Evolutionary conservation across 1,140 invertebrate genomes (phyloP).

Genomic region (Drosophila nigrodunni): DNA sequence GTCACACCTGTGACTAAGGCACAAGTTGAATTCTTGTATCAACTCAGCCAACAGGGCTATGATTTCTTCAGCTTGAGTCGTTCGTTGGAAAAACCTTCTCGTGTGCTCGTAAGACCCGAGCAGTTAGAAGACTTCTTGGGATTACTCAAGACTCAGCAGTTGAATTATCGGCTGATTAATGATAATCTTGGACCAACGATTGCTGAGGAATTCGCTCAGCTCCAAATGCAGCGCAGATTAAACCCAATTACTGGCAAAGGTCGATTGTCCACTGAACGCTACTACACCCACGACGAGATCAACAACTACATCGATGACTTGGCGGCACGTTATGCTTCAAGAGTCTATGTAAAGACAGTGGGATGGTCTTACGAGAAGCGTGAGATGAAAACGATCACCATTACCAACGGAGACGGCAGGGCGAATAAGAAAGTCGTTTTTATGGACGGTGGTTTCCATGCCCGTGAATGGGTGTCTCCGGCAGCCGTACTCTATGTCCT

Average conservation of each 20-base stretch:
- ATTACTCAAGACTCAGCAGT: conserved; percentile 27
- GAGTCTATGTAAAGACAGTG: conserved; percentile 84
- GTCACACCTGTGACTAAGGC: conserved; percentile 42
- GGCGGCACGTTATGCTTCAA: conserved; percentile 83
- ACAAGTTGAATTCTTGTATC: conserved; percentile 47
- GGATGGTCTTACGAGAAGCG: conserved; percentile 85
- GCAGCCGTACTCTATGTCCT: conserved; percentile 88
- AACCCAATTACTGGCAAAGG: conserved; percentile 69
- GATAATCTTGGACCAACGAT: conserved; percentile 58
- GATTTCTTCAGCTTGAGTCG: conserved; percentile 67
- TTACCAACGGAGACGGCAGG: conserved; percentile 83
- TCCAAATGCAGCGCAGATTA: conserved; percentile 50
- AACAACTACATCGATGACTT: conserved; percentile 85
- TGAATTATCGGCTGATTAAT: conserved; percentile 49
- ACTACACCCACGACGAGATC: conserved; percentile 85
- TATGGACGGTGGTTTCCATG: conserved; percentile 87
- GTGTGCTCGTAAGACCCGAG: conserved; percentile 59
- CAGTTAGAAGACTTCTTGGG: conserved; percentile 48
- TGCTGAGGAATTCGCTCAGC: conserved; percentile 53
- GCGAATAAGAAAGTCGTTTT: conserved; percentile 86
- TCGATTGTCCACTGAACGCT: conserved; percentile 66
- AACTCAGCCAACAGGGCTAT: conserved; percentile 53
- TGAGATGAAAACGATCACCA: conserved; percentile 85
- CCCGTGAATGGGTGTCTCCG: conserved; percentile 90
- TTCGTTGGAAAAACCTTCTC: conserved; percentile 30